Base-by-base conservation (phyloP, 1,140 invertebrate genomes). In the Ips typographus region DNA sequence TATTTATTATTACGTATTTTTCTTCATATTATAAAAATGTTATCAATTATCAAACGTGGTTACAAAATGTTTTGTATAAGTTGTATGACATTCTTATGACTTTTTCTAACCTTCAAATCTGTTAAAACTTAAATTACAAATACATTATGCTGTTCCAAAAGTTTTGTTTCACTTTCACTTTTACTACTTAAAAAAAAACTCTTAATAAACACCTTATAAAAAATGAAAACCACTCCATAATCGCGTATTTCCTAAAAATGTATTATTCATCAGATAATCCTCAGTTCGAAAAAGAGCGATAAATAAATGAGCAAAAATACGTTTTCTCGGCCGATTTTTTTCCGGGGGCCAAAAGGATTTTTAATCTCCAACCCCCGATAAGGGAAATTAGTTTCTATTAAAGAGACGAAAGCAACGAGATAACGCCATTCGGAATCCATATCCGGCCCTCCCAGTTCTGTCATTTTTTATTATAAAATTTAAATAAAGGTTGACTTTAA, bases 401-500 rank as follows among this genome's bases (percentile, higher is more conserved):
- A 62, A 53, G 51, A 53, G 53, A 59, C 55, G 65, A 66, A 66
- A 49, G 49, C 47, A 4, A 37, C 38, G 7, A 61, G 66, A 60
- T 61, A 68, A 61, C 57, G 52, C 59, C 52, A 59, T 70, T 70
- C 47, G 56, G 65, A 64, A 42, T 56, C 61, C 56, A 70, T 65
- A 70, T 65, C 61, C 56, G 42, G 43, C 3, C 22, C 57, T 52
- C 53, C 38, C 55, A 22, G 22, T 22, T 65, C 61, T 70, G 68
- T 58, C 57, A 71, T 71, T 71, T 71, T 69, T 62, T 62, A 69
- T 69, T 59, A 71, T 66, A 65, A 71, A 65, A 65, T 66, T 70
- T 71, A 65, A 65, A 71, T 71, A 71, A 65, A 71, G 55, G 56
- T 59, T 43, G 63, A 59, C 65, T 66, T 63, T 58, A 43, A 42